phyloP scores from a whole-genome alignment of 2,797 vertebrate species.

The Ficedula albicollis region DNA sequence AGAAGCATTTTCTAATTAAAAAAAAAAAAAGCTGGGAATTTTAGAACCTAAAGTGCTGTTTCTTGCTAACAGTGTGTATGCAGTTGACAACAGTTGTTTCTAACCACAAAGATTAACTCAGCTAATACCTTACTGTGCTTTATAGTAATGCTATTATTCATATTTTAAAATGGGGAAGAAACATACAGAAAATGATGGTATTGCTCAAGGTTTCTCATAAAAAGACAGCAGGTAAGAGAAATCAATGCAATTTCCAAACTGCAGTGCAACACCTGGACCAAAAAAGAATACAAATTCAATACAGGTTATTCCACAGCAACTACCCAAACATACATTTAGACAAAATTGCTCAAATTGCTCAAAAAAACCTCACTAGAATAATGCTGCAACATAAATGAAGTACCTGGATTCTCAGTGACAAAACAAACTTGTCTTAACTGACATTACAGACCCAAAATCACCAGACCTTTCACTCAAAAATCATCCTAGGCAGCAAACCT shows the following conservation, averaged over 20 bases:
- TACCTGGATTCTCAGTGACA: not conserved
- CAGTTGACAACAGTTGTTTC: not conserved
- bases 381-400: not conserved
- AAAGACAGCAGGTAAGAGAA: conserved; percentile 7
- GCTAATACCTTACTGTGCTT: not conserved
- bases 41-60: not conserved
- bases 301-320: not conserved
- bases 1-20: not conserved
- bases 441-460: not conserved
- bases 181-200: not conserved
- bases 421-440: not conserved
- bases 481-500: not conserved
- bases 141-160: not conserved
- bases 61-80: not conserved
- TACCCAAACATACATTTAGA: not conserved
- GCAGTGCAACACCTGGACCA: conserved; percentile 2
- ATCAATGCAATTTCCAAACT: conserved; percentile 10
- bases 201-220: conserved; percentile 12
- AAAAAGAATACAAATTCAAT: not conserved
- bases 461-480: not conserved
- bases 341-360: not conserved
- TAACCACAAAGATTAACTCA: not conserved
- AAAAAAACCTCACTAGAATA: not conserved
- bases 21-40: not conserved
- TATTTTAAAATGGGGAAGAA: not conserved